A percentile compares a stretch with the other conserved stretches of the same genome.
phyloP scores from a whole-genome alignment of 2,888 invertebrate species.

The Caradrina kadenii region DNA sequence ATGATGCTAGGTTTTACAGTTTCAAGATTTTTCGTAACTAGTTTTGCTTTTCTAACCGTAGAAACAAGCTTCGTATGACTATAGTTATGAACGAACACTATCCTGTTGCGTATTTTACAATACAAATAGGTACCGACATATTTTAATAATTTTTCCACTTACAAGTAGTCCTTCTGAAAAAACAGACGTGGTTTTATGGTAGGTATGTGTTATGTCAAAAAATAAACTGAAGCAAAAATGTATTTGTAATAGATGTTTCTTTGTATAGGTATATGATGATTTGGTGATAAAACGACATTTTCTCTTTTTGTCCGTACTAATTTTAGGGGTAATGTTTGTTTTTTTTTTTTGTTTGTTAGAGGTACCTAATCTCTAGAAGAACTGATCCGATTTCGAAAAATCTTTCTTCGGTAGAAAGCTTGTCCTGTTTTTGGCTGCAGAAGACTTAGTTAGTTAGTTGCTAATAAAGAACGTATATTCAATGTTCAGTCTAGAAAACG shows the following conservation, averaged over 20 bases:
- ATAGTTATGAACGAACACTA: too few relatives aligned
- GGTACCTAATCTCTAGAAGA: too few relatives aligned
- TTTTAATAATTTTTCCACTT: not conserved
- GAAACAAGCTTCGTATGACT: not conserved
- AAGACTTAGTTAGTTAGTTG: not conserved
- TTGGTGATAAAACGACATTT: not conserved
- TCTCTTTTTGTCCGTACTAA: not conserved
- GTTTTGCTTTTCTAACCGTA: not conserved
- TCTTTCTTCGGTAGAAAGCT: too few relatives aligned
- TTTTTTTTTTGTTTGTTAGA: too few relatives aligned
- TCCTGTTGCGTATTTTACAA: not conserved
- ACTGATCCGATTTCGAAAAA: too few relatives aligned
- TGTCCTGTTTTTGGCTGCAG: too few relatives aligned
- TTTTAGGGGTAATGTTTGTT: too few relatives aligned
- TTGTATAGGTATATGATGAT: not conserved
- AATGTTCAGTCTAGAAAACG: slow-evolving; percentile 2
- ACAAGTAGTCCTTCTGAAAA: too few relatives aligned
- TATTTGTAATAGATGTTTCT: too few relatives aligned
- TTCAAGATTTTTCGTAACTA: not conserved
- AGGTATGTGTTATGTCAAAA: too few relatives aligned
- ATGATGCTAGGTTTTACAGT: not conserved
- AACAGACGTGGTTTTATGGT: too few relatives aligned
- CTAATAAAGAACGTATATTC: not conserved
- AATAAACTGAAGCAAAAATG: too few relatives aligned
- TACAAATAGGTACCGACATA: not conserved